Conservation (phyloP, 2,888 invertebrate genomes). For the Leucophenga maculata region DNA sequence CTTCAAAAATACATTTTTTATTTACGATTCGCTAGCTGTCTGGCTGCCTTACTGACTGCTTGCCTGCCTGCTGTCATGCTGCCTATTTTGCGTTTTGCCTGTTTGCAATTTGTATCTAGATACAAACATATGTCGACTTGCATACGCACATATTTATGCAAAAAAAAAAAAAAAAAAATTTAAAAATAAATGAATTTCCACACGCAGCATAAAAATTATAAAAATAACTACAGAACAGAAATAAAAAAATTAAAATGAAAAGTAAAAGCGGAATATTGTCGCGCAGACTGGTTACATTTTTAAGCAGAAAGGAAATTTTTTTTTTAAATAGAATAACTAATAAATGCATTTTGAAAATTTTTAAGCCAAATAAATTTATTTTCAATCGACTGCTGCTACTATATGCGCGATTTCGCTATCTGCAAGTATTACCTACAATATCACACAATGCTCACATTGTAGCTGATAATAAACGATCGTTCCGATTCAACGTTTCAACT, state of each 20-base stretch:
- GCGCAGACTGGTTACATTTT: not conserved
- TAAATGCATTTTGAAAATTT: too few species aligned
- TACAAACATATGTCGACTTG: not conserved
- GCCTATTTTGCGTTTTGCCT: not conserved
- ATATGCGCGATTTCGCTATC: slow-evolving; percentile 29
- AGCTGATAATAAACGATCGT: slow-evolving; percentile 52
- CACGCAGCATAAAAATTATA: slow-evolving; percentile 16
- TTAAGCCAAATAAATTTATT: too few species aligned
- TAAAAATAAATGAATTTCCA: slow-evolving; percentile 26
- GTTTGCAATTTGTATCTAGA: not conserved
- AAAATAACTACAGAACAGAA: not conserved
- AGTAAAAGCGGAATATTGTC: slow-evolving; percentile 1
- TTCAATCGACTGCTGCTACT: not conserved
- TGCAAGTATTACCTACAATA: too few species aligned
- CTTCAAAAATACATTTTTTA: too few species aligned
- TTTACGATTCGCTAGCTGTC: too few species aligned
- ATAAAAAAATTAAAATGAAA: slow-evolving; percentile 1
- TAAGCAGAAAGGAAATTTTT: not conserved
- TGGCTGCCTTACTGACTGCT: not conserved
- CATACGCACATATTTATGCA: slow-evolving; percentile 18
- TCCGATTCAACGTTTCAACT: slow-evolving; percentile 53
- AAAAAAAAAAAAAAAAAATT: slow-evolving; percentile 26
- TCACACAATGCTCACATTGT: not conserved
- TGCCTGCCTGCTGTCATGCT: not conserved
- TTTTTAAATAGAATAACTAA: too few species aligned